phyloP scores from a whole-genome alignment of 2,113 vertebrate genomes.

The Acrocephalus kingi region DNA sequence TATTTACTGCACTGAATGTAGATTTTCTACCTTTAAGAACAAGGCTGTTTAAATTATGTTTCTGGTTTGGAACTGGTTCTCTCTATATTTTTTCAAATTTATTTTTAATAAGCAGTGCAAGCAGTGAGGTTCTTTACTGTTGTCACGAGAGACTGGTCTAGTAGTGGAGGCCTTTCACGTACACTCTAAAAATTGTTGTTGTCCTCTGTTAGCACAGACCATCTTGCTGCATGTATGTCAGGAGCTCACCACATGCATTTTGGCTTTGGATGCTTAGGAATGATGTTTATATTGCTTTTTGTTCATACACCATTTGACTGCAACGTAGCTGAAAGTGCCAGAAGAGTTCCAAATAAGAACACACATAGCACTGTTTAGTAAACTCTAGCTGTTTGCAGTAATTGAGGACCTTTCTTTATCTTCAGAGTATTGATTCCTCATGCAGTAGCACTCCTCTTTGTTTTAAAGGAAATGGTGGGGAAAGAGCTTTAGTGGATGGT shows the following conservation, averaged over 20 bases:
- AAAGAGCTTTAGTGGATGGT: not conserved
- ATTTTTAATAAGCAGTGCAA: not conserved
- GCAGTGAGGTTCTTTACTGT: not conserved
- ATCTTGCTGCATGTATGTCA: not conserved
- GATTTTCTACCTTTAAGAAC: slow-evolving; percentile 11
- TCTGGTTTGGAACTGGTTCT: not conserved
- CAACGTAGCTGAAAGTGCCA: not conserved
- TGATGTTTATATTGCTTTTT: not conserved
- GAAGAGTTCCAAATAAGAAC: not conserved
- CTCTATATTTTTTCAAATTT: not conserved
- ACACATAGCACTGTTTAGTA: not conserved
- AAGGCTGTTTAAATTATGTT: not conserved
- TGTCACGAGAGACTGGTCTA: not conserved
- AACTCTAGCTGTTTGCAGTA: not conserved
- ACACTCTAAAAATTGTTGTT: not conserved
- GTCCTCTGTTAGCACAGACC: not conserved
- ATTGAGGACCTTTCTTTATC: not conserved
- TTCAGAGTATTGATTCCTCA: not conserved
- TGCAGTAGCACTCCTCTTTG: not conserved
- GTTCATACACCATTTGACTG: not conserved
- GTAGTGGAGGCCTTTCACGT: not conserved
- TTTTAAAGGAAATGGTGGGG: not conserved
- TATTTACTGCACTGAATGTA: not conserved
- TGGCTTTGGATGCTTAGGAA: not conserved
- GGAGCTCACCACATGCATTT: not conserved